phyloP scores from a whole-genome alignment of 2,113 vertebrate species.

The Progne subis region DNA sequence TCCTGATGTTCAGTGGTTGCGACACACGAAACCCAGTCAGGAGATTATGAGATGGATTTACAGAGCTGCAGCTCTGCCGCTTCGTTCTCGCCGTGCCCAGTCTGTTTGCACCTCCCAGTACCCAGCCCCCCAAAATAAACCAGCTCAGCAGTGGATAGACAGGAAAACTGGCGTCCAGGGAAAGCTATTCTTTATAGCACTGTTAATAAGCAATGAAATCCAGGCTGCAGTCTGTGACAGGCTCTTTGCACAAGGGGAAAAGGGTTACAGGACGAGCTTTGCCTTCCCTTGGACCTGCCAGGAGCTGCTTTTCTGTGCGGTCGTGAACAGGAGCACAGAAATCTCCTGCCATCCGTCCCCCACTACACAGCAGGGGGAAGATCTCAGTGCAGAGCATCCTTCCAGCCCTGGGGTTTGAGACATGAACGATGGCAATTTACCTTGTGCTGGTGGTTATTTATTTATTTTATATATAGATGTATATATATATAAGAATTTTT shows the following conservation, averaged over 20 bases:
- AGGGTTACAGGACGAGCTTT: neutral
- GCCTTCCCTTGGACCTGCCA: neutral
- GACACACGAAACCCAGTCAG: rapidly evolving
- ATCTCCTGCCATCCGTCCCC: neutral
- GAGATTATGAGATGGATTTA: neutral
- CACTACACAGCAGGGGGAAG: neutral
- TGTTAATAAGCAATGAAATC: neutral
- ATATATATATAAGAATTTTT: too few species aligned
- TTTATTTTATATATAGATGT: rapidly evolving
- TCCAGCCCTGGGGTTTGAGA: neutral
- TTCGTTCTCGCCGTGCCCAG: neutral
- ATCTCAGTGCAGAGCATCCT: neutral
- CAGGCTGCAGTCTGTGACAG: neutral
- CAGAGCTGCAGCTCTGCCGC: neutral
- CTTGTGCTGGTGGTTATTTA: neutral
- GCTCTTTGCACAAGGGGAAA: neutral
- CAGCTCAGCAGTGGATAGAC: rapidly evolving
- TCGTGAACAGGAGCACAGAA: neutral
- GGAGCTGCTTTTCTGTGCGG: neutral
- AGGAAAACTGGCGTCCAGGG: neutral
- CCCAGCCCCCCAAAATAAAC: neutral
- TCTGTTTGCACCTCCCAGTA: neutral
- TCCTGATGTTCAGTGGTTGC: neutral
- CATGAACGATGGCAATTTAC: rapidly evolving
- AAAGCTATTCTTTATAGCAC: neutral